Base-by-base conservation (phyloP, 2,888 invertebrate genomes). In the Chesias legatella region DNA sequence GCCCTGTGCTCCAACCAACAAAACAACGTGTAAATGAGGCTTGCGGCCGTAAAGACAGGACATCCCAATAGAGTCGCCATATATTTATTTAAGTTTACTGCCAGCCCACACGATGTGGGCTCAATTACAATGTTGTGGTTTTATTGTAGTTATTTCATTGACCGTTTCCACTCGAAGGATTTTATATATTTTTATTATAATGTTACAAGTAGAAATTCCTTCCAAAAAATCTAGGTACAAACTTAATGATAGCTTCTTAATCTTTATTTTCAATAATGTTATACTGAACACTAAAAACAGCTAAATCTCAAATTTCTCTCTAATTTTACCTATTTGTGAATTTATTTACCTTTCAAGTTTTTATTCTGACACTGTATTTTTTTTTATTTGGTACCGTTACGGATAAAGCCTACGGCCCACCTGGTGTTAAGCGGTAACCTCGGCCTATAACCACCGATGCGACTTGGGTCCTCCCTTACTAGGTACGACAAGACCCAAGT, bases 31-130 rank as follows among this genome's bases (percentile, higher is more conserved):
- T 58, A 57, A 58, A 60, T 60, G 60, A 57, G 62, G 60, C 53
- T 54, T 47, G 53, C 52, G 51, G 47, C 54, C 43, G 53, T 64
- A 63, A 55, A 64, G 64, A 78, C 81, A 82, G 86, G 86, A 88
- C 81, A 81, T 83, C 81, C 83, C 84, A 83, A 83, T 84, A 79
- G 80, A 85, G 73, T 54, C 63, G 74, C 63, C 76, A 71, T 83
- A 80, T 88, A 85, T 88, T 85, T 85, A 80, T 84, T 83, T 85
- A 84, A 83, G 81, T 85, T 85, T 85, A 88, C 73, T 77, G 71
- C 55, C 84, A 43, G 51, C 86, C 86, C 82, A 88, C 86, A 77
- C 74, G 65, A 62, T 47, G 52, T 54, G 49, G 52, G 35, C 49
- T 59, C 63, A 60, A 77, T 79, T 75, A 79, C 67, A 73, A 78